Conservation (phyloP, 1,140 invertebrate species). For the Geopemphigus sp. region DNA sequence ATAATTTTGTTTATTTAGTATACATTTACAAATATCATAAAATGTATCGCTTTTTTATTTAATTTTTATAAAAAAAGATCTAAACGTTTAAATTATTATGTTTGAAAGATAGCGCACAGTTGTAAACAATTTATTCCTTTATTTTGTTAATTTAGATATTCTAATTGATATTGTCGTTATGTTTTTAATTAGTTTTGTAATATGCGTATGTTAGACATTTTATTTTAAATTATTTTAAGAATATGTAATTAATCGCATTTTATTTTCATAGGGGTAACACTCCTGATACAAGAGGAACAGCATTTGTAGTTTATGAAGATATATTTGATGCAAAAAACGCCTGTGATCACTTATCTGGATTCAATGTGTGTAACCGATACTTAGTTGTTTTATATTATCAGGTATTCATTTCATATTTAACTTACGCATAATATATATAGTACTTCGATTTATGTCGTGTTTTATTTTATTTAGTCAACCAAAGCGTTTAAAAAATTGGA, state of each 20-base stretch:
- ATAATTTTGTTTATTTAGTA: no score
- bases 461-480: conserved; percentile 68
- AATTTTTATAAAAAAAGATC: no score
- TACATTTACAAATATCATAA: no score
- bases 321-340: conserved; percentile 99
- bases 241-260: background rate
- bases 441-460: background rate
- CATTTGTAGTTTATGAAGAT: conserved; percentile 99
- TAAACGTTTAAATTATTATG: no score
- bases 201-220: no score
- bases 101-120: no score
- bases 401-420: conserved; percentile 55
- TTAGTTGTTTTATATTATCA: conserved; percentile 96
- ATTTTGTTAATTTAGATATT: no score
- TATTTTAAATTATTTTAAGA: no score
- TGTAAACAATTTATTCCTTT: no score
- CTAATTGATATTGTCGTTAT: no score
- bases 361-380: conserved; percentile 98
- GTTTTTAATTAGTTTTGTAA: no score
- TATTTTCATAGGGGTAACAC: conserved; percentile 82
- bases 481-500: conserved; percentile 96
- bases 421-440: background rate
- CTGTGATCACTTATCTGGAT: conserved; percentile 97
- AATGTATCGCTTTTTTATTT: no score
- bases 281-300: conserved; percentile 94